Evolutionary conservation across 2,113 vertebrate genomes (phyloP).

Genomic region (Uria aalge): DNA sequence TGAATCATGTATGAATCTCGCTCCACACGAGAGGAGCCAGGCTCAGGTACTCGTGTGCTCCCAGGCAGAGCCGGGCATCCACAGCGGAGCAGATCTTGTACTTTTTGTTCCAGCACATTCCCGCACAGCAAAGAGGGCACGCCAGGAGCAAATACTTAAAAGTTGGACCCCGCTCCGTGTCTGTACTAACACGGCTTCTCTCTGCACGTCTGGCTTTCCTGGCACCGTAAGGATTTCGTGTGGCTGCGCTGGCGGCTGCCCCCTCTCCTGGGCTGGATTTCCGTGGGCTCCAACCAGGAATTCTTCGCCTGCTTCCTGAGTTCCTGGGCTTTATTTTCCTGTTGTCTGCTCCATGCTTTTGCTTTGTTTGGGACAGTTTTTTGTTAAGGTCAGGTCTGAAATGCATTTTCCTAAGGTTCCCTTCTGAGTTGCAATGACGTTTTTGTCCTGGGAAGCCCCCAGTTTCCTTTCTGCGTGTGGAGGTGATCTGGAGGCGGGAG

Average conservation of each 20-base stretch:
- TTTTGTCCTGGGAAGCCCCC: not conserved
- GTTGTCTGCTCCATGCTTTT: not conserved
- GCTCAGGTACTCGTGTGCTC: accelerated
- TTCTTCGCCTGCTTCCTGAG: not conserved
- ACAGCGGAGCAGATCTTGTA: not conserved
- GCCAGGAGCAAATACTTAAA: not conserved
- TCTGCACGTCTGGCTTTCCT: not conserved
- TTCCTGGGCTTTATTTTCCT: not conserved
- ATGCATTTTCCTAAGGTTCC: not conserved
- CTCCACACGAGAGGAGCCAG: accelerated
- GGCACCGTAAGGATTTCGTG: not conserved
- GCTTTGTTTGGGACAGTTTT: not conserved
- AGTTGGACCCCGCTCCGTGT: not conserved
- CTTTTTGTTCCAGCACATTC: not conserved
- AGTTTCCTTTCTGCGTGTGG: accelerated
- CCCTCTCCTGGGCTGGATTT: not conserved
- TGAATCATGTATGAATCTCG: not conserved
- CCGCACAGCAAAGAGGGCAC: not conserved
- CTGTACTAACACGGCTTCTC: not conserved
- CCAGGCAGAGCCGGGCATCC: not conserved
- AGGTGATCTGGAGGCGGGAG: not conserved
- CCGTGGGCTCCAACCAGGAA: not conserved
- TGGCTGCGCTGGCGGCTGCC: not conserved
- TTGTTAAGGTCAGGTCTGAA: not conserved
- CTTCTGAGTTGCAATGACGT: not conserved